These are phyloP conservation scores for Mycalesis mineus DNA, from an alignment of 2,888 invertebrate genomes.

Conservation along the genomic window DNA sequence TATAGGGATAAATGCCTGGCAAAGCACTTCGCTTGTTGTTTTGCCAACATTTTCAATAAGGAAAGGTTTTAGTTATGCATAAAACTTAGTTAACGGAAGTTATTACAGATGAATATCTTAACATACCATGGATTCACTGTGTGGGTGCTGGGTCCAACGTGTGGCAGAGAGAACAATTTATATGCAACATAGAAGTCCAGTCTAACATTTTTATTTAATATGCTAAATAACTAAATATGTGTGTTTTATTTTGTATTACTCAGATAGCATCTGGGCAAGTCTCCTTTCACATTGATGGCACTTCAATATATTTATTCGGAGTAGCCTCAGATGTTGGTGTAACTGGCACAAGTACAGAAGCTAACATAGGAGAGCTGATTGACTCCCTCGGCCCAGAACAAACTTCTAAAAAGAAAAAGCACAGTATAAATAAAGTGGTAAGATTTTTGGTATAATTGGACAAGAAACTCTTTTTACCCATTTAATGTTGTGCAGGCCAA, in stretches of 20 bases:
- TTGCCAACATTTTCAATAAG: too few relatives aligned
- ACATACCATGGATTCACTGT: too few relatives aligned
- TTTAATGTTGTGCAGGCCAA: too few relatives aligned
- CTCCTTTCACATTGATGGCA: slow-evolving; percentile 82
- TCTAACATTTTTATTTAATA: not conserved
- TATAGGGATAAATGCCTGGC: too few relatives aligned
- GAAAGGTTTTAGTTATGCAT: too few relatives aligned
- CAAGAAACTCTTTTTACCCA: too few relatives aligned
- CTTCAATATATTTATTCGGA: slow-evolving; percentile 82
- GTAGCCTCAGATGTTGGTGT: slow-evolving; percentile 77
- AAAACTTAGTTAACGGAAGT: too few relatives aligned
- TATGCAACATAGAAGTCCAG: too few relatives aligned
- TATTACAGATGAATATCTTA: too few relatives aligned
- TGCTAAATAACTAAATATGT: not conserved
- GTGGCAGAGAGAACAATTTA: not conserved
- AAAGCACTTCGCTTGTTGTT: too few relatives aligned
- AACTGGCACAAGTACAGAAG: slow-evolving; percentile 72
- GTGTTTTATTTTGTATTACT: slow-evolving; percentile 10
- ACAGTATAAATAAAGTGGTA: slow-evolving; percentile 57
- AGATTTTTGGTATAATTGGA: too few relatives aligned
- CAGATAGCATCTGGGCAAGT: slow-evolving; percentile 84
- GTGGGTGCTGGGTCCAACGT: too few relatives aligned
- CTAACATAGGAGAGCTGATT: slow-evolving; percentile 72
- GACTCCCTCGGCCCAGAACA: slow-evolving; percentile 66
- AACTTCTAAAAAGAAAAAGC: slow-evolving; percentile 64